Percentiles rank a stretch among this genome's conserved stretches.
phyloP scores from a whole-genome alignment of 2,888 invertebrate species.

The Sesia apiformis region DNA sequence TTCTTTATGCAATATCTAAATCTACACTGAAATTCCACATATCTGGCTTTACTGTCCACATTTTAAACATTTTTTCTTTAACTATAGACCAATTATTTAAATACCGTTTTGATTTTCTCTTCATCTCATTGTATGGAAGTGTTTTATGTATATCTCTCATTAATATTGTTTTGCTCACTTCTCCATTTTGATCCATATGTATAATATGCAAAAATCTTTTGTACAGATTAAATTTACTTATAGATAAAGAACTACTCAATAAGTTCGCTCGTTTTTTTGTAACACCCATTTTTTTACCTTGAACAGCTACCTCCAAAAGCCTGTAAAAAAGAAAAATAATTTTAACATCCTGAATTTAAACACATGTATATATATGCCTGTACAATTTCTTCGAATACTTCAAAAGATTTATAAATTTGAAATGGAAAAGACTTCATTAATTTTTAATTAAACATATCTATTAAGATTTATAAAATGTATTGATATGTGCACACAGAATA shows the following conservation, averaged over 20 bases:
- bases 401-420: too few relatives aligned
- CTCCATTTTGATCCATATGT: slow-evolving; percentile 21
- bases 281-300: slow-evolving; percentile 85
- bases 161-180: slow-evolving; percentile 23
- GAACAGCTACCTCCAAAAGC: slow-evolving; percentile 77
- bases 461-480: too few relatives aligned
- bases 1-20: slow-evolving; percentile 2
- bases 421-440: too few relatives aligned
- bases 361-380: too few relatives aligned
- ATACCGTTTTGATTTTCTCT: slow-evolving; percentile 36
- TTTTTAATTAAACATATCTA: too few relatives aligned
- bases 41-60: slow-evolving; percentile 75
- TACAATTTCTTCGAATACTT: too few relatives aligned
- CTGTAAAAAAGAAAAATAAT: slow-evolving; percentile 1
- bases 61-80: slow-evolving; percentile 62
- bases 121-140: slow-evolving; percentile 53
- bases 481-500: too few relatives aligned
- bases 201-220: slow-evolving; percentile 56
- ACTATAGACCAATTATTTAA: slow-evolving; percentile 49
- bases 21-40: slow-evolving; percentile 51
- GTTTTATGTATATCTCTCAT: slow-evolving; percentile 15
- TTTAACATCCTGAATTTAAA: too few relatives aligned
- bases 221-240: slow-evolving; percentile 73
- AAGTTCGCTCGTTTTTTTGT: slow-evolving; percentile 77
- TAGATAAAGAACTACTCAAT: slow-evolving; percentile 54